Base-by-base conservation (phyloP, 2,888 invertebrate genomes). In the Nycteola revayana region DNA sequence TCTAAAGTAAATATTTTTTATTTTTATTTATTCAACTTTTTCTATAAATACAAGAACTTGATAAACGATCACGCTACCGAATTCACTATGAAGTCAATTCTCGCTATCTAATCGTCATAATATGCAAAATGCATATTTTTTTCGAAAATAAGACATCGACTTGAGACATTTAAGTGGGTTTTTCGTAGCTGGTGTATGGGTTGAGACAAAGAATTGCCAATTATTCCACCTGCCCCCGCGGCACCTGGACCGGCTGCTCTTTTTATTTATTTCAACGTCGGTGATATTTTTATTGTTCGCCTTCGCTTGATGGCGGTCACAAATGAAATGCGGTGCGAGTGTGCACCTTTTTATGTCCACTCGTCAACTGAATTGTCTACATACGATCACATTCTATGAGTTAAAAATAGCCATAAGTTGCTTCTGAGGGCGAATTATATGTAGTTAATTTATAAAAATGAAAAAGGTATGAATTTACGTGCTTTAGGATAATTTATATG, bases 191-290 rank as follows among this genome's bases (percentile, higher is more conserved):
- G 66, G 67, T 65, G 70, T 66, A 70, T 69, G 68, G 67, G 58
- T 66, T 77, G 81, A 86, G 84, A 87, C 87, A 87, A 88, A 87
- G 88, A 85, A 83, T 87, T 77, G 87, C 77, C 86, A 86, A 86
- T 88, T 85, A 87, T 80, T 87, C 79, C 88, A 87, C 87, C 88
- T 88, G 88, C 85, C 77, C 71, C 71, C 73, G 63, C 70, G 68
- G 75, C 88, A 86, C 77, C 87, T 87, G 87, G 80, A 60, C 78
- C 80, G 81, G 81, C 75, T 82, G 81, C 66, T 80, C 76, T 79
- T 84, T 84, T 85, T 85, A 85, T 88, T 87, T 87, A 83, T 85
- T 85, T 83, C 82, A 79, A 70, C 79, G 79, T 64, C 69, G 79
- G 73, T 80, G 80, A 86, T 88, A 86, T 82, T 87, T 86, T 87